Percentiles rank a stretch among this genome's conserved stretches.
phyloP scores from a whole-genome alignment of 2,888 invertebrate species.

The Lycia hirtaria region DNA sequence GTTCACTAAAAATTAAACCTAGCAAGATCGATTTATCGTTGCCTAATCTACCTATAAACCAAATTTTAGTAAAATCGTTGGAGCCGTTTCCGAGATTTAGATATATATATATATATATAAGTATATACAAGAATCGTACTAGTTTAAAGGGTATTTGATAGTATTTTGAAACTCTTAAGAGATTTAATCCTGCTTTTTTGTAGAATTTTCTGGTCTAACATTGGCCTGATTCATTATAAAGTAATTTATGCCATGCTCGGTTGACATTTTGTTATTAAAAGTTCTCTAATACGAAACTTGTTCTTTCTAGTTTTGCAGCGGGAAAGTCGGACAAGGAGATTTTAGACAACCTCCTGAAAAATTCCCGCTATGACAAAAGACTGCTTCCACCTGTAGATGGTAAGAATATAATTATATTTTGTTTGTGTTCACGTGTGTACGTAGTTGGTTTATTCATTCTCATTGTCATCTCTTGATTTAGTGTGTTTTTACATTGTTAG shows the following conservation, averaged over 20 bases:
- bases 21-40: no score
- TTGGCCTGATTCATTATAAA: background rate
- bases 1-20: no score
- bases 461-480: constrained; percentile 9
- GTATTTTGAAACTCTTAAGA: no score
- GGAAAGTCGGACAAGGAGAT: constrained; percentile 97
- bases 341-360: constrained; percentile 94
- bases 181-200: background rate
- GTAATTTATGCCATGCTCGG: constrained; percentile 6
- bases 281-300: constrained; percentile 34
- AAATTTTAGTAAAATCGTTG: no score
- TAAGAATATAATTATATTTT: constrained; percentile 63
- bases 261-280: constrained; percentile 22
- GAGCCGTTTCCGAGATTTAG: no score
- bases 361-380: constrained; percentile 96
- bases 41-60: no score
- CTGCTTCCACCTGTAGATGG: constrained; percentile 96
- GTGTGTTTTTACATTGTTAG: constrained; percentile 13
- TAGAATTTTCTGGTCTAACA: background rate
- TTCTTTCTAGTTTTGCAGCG: constrained; percentile 91
- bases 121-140: background rate
- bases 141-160: background rate
- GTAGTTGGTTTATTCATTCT: constrained; percentile 17
- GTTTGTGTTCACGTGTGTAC: constrained; percentile 11
- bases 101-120: no score